phyloP scores from a whole-genome alignment of 2,888 invertebrate genomes.

The Cheilosia soror region DNA sequence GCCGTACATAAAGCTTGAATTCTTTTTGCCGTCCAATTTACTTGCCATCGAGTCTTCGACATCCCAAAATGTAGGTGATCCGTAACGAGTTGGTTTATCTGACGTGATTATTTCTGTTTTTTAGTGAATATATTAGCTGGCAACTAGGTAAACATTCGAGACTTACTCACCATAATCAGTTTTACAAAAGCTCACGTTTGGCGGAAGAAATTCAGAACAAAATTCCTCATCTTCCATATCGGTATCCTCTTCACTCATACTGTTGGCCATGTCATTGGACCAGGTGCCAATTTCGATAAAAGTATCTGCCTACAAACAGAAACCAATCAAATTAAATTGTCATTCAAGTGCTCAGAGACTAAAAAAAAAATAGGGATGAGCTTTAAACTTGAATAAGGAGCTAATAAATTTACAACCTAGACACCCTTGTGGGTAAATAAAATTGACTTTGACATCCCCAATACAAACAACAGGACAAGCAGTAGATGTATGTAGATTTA shows the following conservation, averaged over 20 bases:
- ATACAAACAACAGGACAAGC: too few species aligned
- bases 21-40: slow-evolving; percentile 65
- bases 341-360: too few species aligned
- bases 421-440: too few species aligned
- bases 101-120: slow-evolving; percentile 79
- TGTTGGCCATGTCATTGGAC: slow-evolving; percentile 94
- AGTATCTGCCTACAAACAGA: slow-evolving; percentile 80
- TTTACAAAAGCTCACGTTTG: slow-evolving; percentile 87
- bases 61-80: slow-evolving; percentile 83
- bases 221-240: slow-evolving; percentile 84
- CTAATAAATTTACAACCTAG: too few species aligned
- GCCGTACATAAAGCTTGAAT: slow-evolving; percentile 79
- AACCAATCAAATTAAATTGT: too few species aligned
- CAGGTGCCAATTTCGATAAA: slow-evolving; percentile 95
- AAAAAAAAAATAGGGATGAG: too few species aligned
- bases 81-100: slow-evolving; percentile 81
- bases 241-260: slow-evolving; percentile 80
- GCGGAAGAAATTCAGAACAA: slow-evolving; percentile 85
- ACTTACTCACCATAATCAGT: slow-evolving; percentile 84
- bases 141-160: background rate
- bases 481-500: too few species aligned
- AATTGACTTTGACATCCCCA: too few species aligned
- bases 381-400: too few species aligned
- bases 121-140: background rate
- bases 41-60: slow-evolving; percentile 77